Percentiles rank a stretch among this genome's conserved stretches.
These are phyloP conservation scores for Pipa parva DNA, from an alignment of 2,113 vertebrate genomes.

Conservation along the genomic window DNA sequence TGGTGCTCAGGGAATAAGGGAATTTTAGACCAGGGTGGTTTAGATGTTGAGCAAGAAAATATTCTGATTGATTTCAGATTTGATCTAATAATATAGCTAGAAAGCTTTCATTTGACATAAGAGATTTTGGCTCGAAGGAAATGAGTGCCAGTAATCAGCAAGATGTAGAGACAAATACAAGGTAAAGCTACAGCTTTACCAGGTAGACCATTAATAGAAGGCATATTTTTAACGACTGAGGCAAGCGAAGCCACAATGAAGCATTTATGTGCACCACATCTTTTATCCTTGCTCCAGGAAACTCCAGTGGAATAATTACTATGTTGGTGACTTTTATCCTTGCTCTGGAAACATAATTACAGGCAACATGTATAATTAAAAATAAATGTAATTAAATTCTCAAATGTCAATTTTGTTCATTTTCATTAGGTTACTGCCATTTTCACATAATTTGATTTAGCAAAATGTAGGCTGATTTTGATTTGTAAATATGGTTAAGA, in stretches of 20 bases:
- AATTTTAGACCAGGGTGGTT: background rate
- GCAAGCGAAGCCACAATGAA: background rate
- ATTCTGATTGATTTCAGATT: background rate
- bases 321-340: background rate
- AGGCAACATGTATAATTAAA: conserved; percentile 1
- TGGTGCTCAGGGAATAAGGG: background rate
- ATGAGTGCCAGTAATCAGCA: background rate
- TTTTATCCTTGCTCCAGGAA: background rate
- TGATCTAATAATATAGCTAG: background rate
- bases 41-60: background rate
- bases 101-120: background rate
- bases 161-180: no score
- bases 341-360: background rate
- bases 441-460: no score
- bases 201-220: background rate
- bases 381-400: conserved; percentile 4
- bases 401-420: background rate
- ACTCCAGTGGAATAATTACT: background rate
- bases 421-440: no score
- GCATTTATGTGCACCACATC: background rate
- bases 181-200: background rate
- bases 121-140: background rate
- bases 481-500: no score
- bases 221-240: background rate
- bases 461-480: no score